These are phyloP conservation scores for Poecile atricapillus DNA, from an alignment of 2,113 vertebrate species.

Conservation along the genomic window DNA sequence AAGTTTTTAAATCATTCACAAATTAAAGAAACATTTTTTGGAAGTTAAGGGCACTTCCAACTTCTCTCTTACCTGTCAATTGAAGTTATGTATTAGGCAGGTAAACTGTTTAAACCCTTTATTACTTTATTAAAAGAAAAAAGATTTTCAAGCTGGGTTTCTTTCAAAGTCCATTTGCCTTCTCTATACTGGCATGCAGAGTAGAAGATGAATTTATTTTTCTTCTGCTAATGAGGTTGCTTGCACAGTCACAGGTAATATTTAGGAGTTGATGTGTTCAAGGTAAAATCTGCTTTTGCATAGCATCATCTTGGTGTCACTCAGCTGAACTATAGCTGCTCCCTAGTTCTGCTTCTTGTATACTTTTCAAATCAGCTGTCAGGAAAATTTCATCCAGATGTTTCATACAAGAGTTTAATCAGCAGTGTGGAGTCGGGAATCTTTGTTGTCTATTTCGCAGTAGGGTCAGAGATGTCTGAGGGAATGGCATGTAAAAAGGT, in stretches of 20 bases:
- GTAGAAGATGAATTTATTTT: not conserved
- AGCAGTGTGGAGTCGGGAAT: not conserved
- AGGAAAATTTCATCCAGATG: conserved; percentile 54
- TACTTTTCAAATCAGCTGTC: conserved; percentile 38
- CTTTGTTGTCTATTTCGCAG: conserved; percentile 5
- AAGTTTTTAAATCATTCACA: not conserved
- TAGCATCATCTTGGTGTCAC: conserved; percentile 16
- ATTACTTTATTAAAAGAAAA: not conserved
- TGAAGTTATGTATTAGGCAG: not conserved
- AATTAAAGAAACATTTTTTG: not conserved
- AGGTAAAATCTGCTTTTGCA: conserved; percentile 35
- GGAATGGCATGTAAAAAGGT: conserved; percentile 7
- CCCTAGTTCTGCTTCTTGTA: conserved; percentile 34
- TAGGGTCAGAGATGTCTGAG: not conserved
- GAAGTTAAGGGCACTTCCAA: not conserved
- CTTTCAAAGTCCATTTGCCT: not conserved
- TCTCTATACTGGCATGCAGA: not conserved
- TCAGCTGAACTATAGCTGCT: conserved; percentile 37
- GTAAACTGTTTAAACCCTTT: not conserved
- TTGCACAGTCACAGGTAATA: not conserved
- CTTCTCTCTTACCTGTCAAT: not conserved
- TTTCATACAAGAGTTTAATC: conserved; percentile 29
- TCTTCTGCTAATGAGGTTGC: not conserved
- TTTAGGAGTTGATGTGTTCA: not conserved
- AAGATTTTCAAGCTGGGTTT: not conserved